Evolutionary conservation across 2,113 vertebrate genomes (phyloP), one percentile per base, ranked within the genome.

Genomic region (Callipepla californica): DNA sequence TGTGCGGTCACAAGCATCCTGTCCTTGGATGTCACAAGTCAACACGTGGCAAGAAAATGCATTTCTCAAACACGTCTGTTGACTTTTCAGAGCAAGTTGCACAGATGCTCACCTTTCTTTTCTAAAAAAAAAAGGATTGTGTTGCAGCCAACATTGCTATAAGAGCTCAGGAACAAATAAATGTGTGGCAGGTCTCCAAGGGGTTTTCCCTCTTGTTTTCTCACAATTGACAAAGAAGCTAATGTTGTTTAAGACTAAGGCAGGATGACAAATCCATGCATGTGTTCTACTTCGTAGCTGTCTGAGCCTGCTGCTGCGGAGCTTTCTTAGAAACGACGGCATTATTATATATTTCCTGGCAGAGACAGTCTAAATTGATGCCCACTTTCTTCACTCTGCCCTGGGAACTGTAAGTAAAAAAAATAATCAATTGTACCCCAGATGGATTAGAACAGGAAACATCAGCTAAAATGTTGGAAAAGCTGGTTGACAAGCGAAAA

Each of bases 301-400:
- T 90, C 95, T 94, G 87, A 96, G 95, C 97, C 92, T 97, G 96
- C 96, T 95, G 93, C 85, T 94, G 90, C 82, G 76, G 62, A 62
- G 65, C 73, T 90, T 92, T 76, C 91, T 94, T 32, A 90, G 95
- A 93, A 95, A 95, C 81, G 94, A 97, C 50, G 78, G 67, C 65
- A 89, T 91, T 95, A 87, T 95, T 96, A 21, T 92, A 75, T 55
- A 87, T 88, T 94, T 94, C 92, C 96, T 96, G 95, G 96, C 97
- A 96, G 44, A 78, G 68, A 80, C 9, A 1, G 48, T 80, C 73
- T 63, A 76, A 85, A 89, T 48, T 36, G 75, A 81, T 91, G 93
- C 90, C 93, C 92, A 80, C 93, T 97, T 95, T 93, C 76, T 87
- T 83, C 85, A 34, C 81, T 94, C 67, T 90, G 86, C 58, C 70